Evolutionary conservation across 2,888 invertebrate species (phyloP).

Genomic region (Choristoneura rosaceana): DNA sequence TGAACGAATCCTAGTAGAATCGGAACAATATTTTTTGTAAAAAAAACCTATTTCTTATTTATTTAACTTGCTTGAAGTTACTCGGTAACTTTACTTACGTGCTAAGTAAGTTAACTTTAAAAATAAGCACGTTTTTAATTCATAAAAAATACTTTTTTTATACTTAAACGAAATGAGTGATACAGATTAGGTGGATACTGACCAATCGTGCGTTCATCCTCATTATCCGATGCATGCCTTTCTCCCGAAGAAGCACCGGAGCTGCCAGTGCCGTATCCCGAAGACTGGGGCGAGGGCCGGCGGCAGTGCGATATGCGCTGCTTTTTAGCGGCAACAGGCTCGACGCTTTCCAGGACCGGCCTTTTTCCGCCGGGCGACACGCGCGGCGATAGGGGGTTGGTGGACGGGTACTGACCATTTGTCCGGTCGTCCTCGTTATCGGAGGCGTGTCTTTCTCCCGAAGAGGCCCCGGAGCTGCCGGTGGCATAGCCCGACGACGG

Average conservation of each 20-base stretch:
- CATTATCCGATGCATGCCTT: slow-evolving; percentile 81
- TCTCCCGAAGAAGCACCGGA: slow-evolving; percentile 81
- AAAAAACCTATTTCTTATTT: background rate
- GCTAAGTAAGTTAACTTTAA: background rate
- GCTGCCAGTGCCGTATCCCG: slow-evolving; percentile 68
- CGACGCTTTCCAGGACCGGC: slow-evolving; percentile 89
- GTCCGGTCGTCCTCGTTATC: slow-evolving; percentile 82
- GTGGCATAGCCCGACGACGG: slow-evolving; percentile 72
- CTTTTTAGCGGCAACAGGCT: slow-evolving; percentile 87
- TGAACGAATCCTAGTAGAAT: background rate
- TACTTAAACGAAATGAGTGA: background rate
- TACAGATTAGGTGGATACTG: slow-evolving; percentile 19
- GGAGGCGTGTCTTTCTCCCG: slow-evolving; percentile 82
- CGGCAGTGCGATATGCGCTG: slow-evolving; percentile 93
- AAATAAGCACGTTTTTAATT: background rate
- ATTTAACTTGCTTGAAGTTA: background rate
- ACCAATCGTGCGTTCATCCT: slow-evolving; percentile 77
- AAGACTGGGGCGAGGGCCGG: slow-evolving; percentile 83
- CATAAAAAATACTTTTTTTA: background rate
- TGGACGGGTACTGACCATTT: slow-evolving; percentile 78
- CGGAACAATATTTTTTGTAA: background rate
- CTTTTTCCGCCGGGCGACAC: slow-evolving; percentile 84
- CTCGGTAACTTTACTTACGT: background rate
- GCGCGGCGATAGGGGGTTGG: slow-evolving; percentile 93
- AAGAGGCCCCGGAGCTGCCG: slow-evolving; percentile 77